A percentile compares a stretch with the other conserved stretches of the same genome.
Evolutionary conservation across 92 coral and sea anemone genomes (phyloP).

Genomic region (Phymanthus crucifer): DNA sequence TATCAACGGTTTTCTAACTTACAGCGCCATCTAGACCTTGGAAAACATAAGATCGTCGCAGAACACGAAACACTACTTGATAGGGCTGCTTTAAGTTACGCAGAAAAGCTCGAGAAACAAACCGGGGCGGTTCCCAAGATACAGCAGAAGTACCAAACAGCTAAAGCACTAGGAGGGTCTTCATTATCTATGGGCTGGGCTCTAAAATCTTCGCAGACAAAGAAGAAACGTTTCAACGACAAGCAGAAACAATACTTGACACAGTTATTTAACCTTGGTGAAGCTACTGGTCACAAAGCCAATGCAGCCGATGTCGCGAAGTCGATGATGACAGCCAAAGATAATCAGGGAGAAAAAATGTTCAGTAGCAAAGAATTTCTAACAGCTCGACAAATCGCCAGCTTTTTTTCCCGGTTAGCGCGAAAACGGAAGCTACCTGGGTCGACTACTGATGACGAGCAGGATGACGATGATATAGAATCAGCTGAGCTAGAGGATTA

Average conservation of each 20-base stretch:
- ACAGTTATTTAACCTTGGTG: slow-evolving; percentile 27
- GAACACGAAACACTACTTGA: slow-evolving; percentile 55
- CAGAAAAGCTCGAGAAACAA: slow-evolving; percentile 33
- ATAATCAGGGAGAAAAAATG: slow-evolving; percentile 24
- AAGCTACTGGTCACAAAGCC: slow-evolving; percentile 43
- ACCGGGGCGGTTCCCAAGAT: slow-evolving; percentile 15
- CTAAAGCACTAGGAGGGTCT: slow-evolving; percentile 1
- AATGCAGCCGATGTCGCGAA: slow-evolving; percentile 28
- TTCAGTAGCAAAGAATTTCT: slow-evolving; percentile 22
- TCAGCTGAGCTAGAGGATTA: slow-evolving; percentile 19
- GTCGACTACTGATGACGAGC: neutral
- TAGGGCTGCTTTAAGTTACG: slow-evolving; percentile 36
- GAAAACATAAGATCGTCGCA: slow-evolving; percentile 54
- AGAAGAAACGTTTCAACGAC: slow-evolving; percentile 17
- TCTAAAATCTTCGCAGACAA: slow-evolving; percentile 20
- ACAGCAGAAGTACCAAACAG: slow-evolving; percentile 10
- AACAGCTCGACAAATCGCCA: slow-evolving; percentile 32
- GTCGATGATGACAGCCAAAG: slow-evolving; percentile 27
- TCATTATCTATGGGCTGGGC: slow-evolving; percentile 52
- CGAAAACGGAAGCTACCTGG: slow-evolving; percentile 20
- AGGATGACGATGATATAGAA: slow-evolving; percentile 26
- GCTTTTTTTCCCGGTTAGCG: slow-evolving; percentile 45
- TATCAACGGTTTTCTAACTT: slow-evolving; percentile 46
- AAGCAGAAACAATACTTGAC: slow-evolving; percentile 32
- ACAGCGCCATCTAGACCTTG: slow-evolving; percentile 28